These are phyloP conservation scores for Agelaius phoeniceus DNA, from an alignment of 2,113 vertebrate genomes.

Conservation along the genomic window DNA sequence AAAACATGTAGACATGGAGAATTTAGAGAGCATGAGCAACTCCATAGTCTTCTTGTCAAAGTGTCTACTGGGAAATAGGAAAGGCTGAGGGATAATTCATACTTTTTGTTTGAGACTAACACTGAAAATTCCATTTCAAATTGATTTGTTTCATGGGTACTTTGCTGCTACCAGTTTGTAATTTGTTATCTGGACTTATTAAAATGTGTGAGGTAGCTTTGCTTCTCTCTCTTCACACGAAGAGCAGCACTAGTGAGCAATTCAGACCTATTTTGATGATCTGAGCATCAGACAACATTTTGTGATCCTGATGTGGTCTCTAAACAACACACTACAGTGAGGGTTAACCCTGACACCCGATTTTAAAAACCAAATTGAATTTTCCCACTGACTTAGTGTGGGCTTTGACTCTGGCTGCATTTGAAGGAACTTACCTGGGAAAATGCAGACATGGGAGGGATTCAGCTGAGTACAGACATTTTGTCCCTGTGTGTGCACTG, in stretches of 20 bases:
- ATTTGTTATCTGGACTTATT: background rate
- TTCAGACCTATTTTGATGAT: background rate
- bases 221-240: background rate
- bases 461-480: background rate
- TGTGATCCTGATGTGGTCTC: background rate
- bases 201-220: background rate
- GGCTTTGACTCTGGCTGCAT: background rate
- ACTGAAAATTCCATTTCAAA: background rate
- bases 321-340: fast-evolving
- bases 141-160: background rate
- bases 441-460: background rate
- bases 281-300: background rate
- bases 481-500: fast-evolving
- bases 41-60: background rate
- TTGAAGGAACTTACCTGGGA: background rate
- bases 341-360: background rate
- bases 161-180: background rate
- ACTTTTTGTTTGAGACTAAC: background rate
- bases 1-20: background rate
- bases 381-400: background rate
- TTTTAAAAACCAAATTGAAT: background rate
- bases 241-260: background rate
- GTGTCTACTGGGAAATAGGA: background rate
- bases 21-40: background rate
- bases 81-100: background rate